A percentile compares a stretch with the other conserved stretches of the same genome.
Evolutionary conservation across 2,113 vertebrate genomes (phyloP).

Genomic region (Tetraodon nigroviridis): DNA sequence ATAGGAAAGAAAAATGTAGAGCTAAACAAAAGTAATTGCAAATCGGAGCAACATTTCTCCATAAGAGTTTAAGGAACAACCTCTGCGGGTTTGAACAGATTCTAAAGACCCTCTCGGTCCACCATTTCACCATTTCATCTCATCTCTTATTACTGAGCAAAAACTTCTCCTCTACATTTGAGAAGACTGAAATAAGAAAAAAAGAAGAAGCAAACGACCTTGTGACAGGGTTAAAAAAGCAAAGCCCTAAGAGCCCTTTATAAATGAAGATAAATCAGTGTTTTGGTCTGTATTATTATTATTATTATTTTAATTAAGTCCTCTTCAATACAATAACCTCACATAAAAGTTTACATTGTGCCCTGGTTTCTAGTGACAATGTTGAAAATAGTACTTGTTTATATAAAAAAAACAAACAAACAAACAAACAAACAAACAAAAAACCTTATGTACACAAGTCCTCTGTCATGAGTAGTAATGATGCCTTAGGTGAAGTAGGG

Average conservation of each 20-base stretch:
- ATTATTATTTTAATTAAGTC: slow-evolving; percentile 63
- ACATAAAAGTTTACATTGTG: slow-evolving; percentile 85
- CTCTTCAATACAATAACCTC: slow-evolving; percentile 73
- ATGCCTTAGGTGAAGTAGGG: slow-evolving; percentile 58
- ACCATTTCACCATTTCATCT: slow-evolving; percentile 38
- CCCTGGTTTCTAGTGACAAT: slow-evolving; percentile 88
- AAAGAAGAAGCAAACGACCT: slow-evolving; percentile 39
- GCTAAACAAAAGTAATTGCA: slow-evolving; percentile 98
- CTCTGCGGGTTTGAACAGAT: slow-evolving; percentile 66
- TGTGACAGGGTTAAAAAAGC: slow-evolving; percentile 28
- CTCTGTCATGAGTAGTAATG: slow-evolving; percentile 80
- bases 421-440: background rate
- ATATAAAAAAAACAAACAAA: slow-evolving; percentile 86
- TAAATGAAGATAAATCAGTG: slow-evolving; percentile 71
- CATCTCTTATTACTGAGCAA: slow-evolving; percentile 82
- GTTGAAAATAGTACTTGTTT: slow-evolving; percentile 99
- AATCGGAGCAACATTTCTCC: slow-evolving; percentile 86
- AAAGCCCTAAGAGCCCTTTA: slow-evolving; percentile 50
- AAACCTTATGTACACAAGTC: slow-evolving; percentile 87
- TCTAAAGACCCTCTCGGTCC: slow-evolving; percentile 57
- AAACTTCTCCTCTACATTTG: slow-evolving; percentile 72
- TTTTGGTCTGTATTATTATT: slow-evolving; percentile 63
- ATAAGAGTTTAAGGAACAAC: slow-evolving; percentile 75
- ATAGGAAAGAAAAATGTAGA: slow-evolving; percentile 93
- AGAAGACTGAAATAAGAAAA: slow-evolving; percentile 36